Percentiles rank a stretch among this genome's conserved stretches.
These are phyloP conservation scores for Falcaria lacertinaria DNA, from an alignment of 2,888 invertebrate species.

Conservation along the genomic window DNA sequence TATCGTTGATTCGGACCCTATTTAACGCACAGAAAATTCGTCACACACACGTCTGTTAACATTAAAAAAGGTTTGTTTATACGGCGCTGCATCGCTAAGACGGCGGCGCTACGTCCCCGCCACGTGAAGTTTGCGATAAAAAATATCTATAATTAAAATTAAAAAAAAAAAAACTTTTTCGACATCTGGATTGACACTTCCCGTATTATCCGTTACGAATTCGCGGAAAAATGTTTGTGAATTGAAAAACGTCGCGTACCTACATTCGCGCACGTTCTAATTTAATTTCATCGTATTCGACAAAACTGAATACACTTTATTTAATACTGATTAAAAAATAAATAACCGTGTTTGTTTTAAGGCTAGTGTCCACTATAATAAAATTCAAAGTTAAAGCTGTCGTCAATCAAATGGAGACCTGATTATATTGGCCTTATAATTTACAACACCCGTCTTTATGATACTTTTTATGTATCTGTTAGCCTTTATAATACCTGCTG, in stretches of 20 bases:
- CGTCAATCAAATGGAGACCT: background rate
- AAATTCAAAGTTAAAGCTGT: background rate
- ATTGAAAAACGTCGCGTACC: too few species aligned
- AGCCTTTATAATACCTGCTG: conserved; percentile 34
- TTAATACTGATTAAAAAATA: background rate
- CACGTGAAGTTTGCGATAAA: too few species aligned
- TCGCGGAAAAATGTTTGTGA: too few species aligned
- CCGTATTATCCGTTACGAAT: too few species aligned
- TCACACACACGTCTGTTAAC: background rate
- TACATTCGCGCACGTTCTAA: too few species aligned
- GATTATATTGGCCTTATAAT: background rate
- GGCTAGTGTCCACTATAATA: background rate
- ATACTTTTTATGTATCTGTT: background rate
- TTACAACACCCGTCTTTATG: background rate
- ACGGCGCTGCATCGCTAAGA: too few species aligned
- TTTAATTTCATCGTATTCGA: too few species aligned
- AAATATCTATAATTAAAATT: too few species aligned
- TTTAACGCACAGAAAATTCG: background rate
- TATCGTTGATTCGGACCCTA: background rate
- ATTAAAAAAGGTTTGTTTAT: too few species aligned
- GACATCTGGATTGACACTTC: too few species aligned
- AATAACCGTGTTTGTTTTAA: background rate
- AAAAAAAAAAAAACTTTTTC: too few species aligned
- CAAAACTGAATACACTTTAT: background rate
- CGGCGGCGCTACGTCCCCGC: too few species aligned